Conservation (phyloP, 2,113 vertebrate genomes). For the Copsychus sechellarum region DNA sequence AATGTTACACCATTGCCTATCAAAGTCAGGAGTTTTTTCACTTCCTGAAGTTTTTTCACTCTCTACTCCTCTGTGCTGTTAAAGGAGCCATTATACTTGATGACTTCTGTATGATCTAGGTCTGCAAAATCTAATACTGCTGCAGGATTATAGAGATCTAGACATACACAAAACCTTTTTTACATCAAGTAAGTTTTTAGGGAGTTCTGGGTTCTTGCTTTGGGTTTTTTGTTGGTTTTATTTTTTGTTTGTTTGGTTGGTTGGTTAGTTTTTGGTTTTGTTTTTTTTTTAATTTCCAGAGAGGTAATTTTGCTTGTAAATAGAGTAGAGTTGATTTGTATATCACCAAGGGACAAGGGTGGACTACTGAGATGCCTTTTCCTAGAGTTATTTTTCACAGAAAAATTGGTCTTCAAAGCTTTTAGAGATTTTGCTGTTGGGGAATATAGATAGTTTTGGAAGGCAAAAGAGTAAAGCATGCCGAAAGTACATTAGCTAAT, state of each 20-base stretch:
- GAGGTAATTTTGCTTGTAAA: not conserved
- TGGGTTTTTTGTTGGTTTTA: not conserved
- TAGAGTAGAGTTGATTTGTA: not conserved
- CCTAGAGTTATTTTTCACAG: not conserved
- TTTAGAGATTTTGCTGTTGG: not conserved
- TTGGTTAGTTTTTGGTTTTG: not conserved
- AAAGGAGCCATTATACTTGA: not conserved
- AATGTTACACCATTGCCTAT: not conserved
- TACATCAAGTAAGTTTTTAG: not conserved
- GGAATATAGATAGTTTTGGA: not conserved
- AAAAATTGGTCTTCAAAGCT: not conserved
- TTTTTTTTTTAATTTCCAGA: not conserved
- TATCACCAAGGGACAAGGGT: not conserved
- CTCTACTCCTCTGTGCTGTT: not conserved
- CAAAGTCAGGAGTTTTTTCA: not conserved
- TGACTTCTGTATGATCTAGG: not conserved
- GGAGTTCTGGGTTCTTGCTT: accelerated
- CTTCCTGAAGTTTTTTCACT: not conserved
- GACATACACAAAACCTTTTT: not conserved
- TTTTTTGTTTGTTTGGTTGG: accelerated
- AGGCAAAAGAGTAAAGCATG: not conserved
- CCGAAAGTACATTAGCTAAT: accelerated
- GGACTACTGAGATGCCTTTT: not conserved
- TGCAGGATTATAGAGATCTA: not conserved
- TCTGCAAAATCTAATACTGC: not conserved